Percentiles rank a stretch among this genome's conserved stretches.
phyloP scores from a whole-genome alignment of 2,888 invertebrate genomes.

The Cheiracanthium punctorium region DNA sequence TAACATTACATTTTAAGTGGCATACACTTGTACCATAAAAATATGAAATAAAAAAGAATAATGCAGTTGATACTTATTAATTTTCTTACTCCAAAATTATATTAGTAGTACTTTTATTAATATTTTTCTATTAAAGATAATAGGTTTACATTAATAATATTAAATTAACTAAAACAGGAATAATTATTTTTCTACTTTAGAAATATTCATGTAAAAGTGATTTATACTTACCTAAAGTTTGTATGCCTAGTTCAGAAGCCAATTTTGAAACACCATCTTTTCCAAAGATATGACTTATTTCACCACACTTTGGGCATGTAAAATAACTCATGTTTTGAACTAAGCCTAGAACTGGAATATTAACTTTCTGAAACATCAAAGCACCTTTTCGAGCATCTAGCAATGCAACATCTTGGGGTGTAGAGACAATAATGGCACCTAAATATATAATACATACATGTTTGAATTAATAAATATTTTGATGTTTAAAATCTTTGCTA shows the following conservation, averaged over 20 bases:
- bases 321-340: conserved; percentile 93
- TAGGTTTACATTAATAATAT: no score
- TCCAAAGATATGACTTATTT: conserved; percentile 85
- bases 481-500: no score
- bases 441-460: conserved; percentile 32
- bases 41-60: no score
- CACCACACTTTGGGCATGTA: conserved; percentile 85
- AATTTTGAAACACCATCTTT: conserved; percentile 80
- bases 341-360: conserved; percentile 89
- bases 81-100: no score
- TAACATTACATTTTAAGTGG: no score
- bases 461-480: no score
- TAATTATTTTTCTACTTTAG: no score
- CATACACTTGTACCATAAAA: no score
- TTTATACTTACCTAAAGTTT: conserved; percentile 78
- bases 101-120: no score
- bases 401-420: conserved; percentile 91
- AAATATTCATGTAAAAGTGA: neutral
- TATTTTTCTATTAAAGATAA: no score
- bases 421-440: conserved; percentile 93
- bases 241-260: conserved; percentile 78
- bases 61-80: no score
- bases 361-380: conserved; percentile 89
- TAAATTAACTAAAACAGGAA: no score
- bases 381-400: conserved; percentile 90